Evolutionary conservation across 2,113 vertebrate species (phyloP).

Genomic region (Ochotona princeps): DNA sequence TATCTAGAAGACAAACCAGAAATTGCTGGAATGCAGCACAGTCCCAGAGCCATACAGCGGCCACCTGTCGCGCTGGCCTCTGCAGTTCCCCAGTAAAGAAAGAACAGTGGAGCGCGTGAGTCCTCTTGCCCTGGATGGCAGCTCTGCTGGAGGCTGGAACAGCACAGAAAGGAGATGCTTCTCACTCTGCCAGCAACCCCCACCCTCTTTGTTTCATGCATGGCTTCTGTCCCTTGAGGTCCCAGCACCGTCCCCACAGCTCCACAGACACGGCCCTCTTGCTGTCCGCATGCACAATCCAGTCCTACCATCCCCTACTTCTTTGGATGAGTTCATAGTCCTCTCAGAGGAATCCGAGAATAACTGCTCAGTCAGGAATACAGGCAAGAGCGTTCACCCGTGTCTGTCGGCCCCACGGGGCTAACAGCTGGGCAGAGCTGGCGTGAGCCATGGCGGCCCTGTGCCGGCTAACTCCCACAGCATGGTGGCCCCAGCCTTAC

Average conservation of each 20-base stretch:
- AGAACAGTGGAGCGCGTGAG: not conserved
- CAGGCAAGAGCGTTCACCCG: not conserved
- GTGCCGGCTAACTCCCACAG: not conserved
- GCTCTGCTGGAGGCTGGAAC: not conserved
- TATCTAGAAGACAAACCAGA: not conserved
- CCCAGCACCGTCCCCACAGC: not conserved
- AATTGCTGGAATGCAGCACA: not conserved
- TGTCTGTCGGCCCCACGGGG: not conserved
- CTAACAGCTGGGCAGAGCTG: not conserved
- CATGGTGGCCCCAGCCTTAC: not conserved
- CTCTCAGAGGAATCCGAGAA: not conserved
- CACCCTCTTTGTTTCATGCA: not conserved
- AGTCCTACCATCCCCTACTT: too few relatives aligned
- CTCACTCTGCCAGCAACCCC: too few relatives aligned
- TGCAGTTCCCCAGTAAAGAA: not conserved
- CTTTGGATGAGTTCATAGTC: not conserved
- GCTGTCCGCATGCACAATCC: not conserved
- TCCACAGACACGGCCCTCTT: not conserved
- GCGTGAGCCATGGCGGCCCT: not conserved
- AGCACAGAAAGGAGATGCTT: not conserved
- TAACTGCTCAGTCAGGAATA: not conserved
- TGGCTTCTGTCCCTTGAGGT: not conserved
- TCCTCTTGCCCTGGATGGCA: not conserved
- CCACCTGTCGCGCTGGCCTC: not conserved
- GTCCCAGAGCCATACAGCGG: not conserved